phyloP scores from a whole-genome alignment of 2,888 invertebrate species.

The Lasioglossum zephyrum region DNA sequence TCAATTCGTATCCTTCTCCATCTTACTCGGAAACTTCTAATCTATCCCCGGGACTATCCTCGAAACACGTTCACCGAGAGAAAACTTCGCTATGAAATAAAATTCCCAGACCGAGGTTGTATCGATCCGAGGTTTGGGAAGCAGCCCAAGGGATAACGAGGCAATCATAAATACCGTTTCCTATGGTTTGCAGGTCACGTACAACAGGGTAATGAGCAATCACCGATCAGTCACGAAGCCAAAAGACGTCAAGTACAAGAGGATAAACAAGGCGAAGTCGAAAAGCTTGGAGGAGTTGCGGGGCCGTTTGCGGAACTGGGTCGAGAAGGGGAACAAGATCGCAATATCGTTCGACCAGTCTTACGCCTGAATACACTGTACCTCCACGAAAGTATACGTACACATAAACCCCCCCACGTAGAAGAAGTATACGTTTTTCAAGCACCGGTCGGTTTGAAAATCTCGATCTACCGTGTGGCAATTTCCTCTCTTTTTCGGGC shows the following conservation, averaged over 20 bases:
- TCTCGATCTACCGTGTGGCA: neutral
- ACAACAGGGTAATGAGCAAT: constrained; percentile 95
- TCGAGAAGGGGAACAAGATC: constrained; percentile 90
- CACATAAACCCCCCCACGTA: neutral
- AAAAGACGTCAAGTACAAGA: constrained; percentile 95
- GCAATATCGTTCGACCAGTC: constrained; percentile 89
- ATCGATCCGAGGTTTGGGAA: neutral
- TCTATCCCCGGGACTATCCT: neutral
- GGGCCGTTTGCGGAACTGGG: constrained; percentile 93
- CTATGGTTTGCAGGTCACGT: constrained; percentile 86
- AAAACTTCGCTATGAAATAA: neutral
- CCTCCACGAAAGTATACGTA: constrained; percentile 50
- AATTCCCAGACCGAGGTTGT: neutral
- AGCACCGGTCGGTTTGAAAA: neutral
- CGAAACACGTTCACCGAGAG: neutral
- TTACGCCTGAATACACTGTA: constrained; percentile 77
- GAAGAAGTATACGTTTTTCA: constrained; percentile 43
- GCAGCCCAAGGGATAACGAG: neutral
- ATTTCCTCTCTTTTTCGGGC: neutral
- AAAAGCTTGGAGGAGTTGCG: constrained; percentile 94
- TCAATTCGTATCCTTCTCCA: neutral
- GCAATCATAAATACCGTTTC: neutral
- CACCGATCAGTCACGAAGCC: constrained; percentile 95
- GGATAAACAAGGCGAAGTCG: constrained; percentile 95
- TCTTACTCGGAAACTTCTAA: neutral